Base-by-base conservation (phyloP, 92 coral and sea anemone genomes). In the Phymanthus crucifer region DNA sequence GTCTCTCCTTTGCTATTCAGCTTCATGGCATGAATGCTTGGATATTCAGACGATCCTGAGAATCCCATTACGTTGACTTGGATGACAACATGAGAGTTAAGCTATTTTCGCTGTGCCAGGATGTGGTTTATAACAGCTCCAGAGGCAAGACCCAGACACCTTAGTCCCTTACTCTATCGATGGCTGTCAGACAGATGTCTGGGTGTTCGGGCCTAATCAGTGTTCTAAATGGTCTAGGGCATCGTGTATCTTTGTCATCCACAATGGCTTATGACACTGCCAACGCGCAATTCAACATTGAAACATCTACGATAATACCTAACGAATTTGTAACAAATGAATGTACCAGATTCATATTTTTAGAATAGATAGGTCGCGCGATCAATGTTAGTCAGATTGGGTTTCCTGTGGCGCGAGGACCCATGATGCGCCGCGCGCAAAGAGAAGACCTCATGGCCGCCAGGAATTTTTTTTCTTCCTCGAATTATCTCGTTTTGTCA, bases 1-100 rank as follows among this genome's bases (percentile, higher is more conserved):
- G 89, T 85, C 35, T 73, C 81, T 58, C 89, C 89, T 73, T 45
- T 71, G 37, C 66, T 80, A 29, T 85, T 85, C 45, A 85, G 80
- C 76, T 85, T 85, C 76, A 80, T 74, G 73, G 70, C 81, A 67
- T 85, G 81, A 77, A 40, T 80, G 54, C 85, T 80, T 37, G 85
- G 85, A 48, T 80, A 40, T 68, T 85, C 81, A 35, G 85, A 80
- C 69, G 81, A 85, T 21, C 81, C 81, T 31, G 71, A 83, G 70
- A 79, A 77, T 23, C 32, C 27, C 71, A 77, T 31, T 84, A 83
- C 70, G 69, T 83, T 68, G 58, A 36, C 32, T 16, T 83, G 75
- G 78, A 69, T 52, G 61, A 52, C 21, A 52, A 43, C 50, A 43
- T 43, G 11, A 43, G 50, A 43, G 50, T 43, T 43, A 43, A 43